Evolutionary conservation across 2,797 vertebrate genomes (phyloP), one percentile per base, ranked within the genome.

Genomic region (Crotalus adamanteus): DNA sequence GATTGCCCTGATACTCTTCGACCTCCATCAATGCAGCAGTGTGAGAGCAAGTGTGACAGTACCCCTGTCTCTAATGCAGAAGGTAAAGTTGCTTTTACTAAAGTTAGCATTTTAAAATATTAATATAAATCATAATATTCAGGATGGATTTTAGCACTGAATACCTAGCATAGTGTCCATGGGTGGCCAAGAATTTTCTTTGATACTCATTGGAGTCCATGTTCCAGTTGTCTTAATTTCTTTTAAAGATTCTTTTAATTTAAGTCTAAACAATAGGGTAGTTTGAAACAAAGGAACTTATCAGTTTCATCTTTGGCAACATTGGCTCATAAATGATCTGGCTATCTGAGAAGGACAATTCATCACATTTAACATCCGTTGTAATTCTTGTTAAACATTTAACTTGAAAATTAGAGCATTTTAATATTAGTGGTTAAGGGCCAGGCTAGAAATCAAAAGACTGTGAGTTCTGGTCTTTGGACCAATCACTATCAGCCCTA

Each of bases 31-130:
- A 99, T 99, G 98, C 99, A 99, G 97, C 99, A 99, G 97, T 99
- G 99, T 94, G 99, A 99, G 97, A 99, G 99, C 97, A 99, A 99
- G 98, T 99, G 99, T 96, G 99, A 99, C 87, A 98, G 98, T 96
- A 98, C 98, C 89, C 99, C 99, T 53, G 98, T 98, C 97, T 97
- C 98, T 95, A 99, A 97, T 61, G 98, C 98, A 51, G 99, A 99
- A 97, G 99, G 99, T 99, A 97, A 98, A 98, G 97, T 61, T 94
- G 69, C 7, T 37, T 55, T 94, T 91, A 28, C 37, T 73, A 89
- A 22, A 37, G 2, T 47, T 60, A 89, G 87, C 13, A 47, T 51
- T 28, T n/a, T 60, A 42, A 28, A 89, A 93, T 14, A 47, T n/a
- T 1, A 90, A 88, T 28, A 26, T 42, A 1, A 0, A 53, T 3